A percentile compares a stretch with the other conserved stretches of the same genome.
phyloP scores from a whole-genome alignment of 2,888 invertebrate genomes.

The Drosophila sordidula region DNA sequence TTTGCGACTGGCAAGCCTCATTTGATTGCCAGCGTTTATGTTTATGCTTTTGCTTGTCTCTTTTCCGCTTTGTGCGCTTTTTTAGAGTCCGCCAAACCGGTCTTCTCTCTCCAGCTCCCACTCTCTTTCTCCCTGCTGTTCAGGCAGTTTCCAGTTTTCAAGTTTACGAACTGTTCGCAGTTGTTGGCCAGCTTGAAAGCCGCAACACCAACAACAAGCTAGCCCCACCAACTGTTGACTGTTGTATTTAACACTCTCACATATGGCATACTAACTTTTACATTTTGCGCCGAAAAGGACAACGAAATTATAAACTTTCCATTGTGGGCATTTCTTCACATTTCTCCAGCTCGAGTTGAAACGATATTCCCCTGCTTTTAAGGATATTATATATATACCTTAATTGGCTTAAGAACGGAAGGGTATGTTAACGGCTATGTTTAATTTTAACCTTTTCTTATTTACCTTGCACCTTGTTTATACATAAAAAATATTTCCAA shows the following conservation, averaged over 20 bases:
- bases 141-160: slow-evolving; percentile 72
- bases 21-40: slow-evolving; percentile 77
- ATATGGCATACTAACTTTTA: neutral
- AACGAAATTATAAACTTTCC: neutral
- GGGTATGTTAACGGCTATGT: slow-evolving; percentile 8
- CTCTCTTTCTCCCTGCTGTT: neutral
- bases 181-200: slow-evolving; percentile 33
- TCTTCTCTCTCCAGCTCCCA: slow-evolving; percentile 27
- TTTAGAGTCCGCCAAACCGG: slow-evolving; percentile 66
- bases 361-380: neutral
- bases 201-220: slow-evolving; percentile 34
- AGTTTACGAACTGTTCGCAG: slow-evolving; percentile 68
- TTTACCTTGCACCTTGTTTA: slow-evolving; percentile 70
- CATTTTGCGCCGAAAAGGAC: neutral
- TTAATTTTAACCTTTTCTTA: neutral
- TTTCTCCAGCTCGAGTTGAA: neutral
- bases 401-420: neutral
- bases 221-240: slow-evolving; percentile 59
- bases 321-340: no score
- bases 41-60: slow-evolving; percentile 50
- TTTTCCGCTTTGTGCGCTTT: slow-evolving; percentile 69
- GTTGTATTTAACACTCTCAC: slow-evolving; percentile 35
- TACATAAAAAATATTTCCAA: slow-evolving; percentile 65
- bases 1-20: slow-evolving; percentile 71
- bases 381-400: neutral